Percentiles rank a stretch among this genome's conserved stretches.
phyloP scores from a whole-genome alignment of 2,888 invertebrate species.

The Lepetodrilus schrolli region DNA sequence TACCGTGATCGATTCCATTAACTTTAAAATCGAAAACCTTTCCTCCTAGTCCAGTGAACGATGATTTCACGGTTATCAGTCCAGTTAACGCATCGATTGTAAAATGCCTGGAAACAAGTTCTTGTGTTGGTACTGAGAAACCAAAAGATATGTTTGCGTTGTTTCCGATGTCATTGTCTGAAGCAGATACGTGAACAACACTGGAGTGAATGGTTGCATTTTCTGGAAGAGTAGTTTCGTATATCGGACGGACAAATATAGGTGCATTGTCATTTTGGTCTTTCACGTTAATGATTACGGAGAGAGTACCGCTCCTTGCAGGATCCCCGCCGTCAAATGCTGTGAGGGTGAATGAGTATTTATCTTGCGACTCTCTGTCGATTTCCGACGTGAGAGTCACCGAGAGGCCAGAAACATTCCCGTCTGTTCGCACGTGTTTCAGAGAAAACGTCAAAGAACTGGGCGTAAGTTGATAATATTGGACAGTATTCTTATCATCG shows the following conservation, averaged over 20 bases:
- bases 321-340: conserved; percentile 33
- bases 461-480: conserved; percentile 37
- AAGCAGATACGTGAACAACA: conserved; percentile 38
- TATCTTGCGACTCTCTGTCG: conserved; percentile 35
- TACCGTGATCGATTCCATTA: conserved; percentile 40
- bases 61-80: conserved; percentile 28
- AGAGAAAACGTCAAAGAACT: neutral
- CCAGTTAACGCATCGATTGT: conserved; percentile 36
- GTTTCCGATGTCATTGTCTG: conserved; percentile 39
- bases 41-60: conserved; percentile 39
- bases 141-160: conserved; percentile 40
- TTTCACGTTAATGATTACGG: conserved; percentile 29
- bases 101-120: conserved; percentile 33
- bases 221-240: conserved; percentile 35
- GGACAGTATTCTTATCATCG: conserved; percentile 34
- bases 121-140: conserved; percentile 30
- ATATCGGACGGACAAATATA: conserved; percentile 28
- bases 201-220: conserved; percentile 23
- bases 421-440: neutral
- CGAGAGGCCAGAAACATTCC: neutral
- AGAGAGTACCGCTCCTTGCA: conserved; percentile 28
- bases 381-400: conserved; percentile 21
- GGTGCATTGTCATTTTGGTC: conserved; percentile 43
- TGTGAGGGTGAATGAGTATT: conserved; percentile 33
- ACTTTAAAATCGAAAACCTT: conserved; percentile 38